These are phyloP conservation scores for Lichenostomus cassidix DNA, from an alignment of 2,113 vertebrate species.

Conservation along the genomic window DNA sequence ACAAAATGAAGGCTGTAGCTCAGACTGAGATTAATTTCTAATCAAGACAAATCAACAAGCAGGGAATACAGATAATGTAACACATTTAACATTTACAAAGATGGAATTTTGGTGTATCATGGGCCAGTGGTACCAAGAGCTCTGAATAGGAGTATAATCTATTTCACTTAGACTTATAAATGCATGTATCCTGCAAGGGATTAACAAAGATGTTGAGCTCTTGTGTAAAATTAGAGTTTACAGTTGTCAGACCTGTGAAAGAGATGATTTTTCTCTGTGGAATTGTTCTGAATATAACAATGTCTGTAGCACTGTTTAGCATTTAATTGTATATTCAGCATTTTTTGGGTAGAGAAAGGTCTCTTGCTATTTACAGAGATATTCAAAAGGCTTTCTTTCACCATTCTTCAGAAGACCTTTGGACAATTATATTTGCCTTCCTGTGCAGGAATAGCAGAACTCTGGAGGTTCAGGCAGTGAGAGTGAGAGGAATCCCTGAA, in stretches of 20 bases:
- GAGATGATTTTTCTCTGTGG: background rate
- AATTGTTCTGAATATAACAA: background rate
- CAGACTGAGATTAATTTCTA: background rate
- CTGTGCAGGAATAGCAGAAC: background rate
- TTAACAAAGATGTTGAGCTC: background rate
- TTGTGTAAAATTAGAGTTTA: slow-evolving; percentile 10
- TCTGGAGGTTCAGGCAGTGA: background rate
- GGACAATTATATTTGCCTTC: background rate
- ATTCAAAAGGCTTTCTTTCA: background rate
- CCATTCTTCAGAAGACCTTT: background rate
- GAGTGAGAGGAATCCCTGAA: background rate
- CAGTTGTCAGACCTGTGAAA: background rate
- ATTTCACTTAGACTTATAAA: background rate
- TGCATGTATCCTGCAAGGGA: background rate
- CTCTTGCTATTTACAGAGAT: background rate
- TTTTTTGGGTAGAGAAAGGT: background rate
- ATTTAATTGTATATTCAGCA: slow-evolving; percentile 8
- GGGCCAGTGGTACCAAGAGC: background rate
- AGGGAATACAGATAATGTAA: background rate
- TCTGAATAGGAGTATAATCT: background rate
- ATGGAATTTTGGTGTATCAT: background rate
- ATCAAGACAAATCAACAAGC: background rate
- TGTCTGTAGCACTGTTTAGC: background rate
- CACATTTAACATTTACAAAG: background rate
- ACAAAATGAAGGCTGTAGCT: background rate